phyloP scores from a whole-genome alignment of 2,113 vertebrate genomes.

The Austrofundulus limnaeus region DNA sequence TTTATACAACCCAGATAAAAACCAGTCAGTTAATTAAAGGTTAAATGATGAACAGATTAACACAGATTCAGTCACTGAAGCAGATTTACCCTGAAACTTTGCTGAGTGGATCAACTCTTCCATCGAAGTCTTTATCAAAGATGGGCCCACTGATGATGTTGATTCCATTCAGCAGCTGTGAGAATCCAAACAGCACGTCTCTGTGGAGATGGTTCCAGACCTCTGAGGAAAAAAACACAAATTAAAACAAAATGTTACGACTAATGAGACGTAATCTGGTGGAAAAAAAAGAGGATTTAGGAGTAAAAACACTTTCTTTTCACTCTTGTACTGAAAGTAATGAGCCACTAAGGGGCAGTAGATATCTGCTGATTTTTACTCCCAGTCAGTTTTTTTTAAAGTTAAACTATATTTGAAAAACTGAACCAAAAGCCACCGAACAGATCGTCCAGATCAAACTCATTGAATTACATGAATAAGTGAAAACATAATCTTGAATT shows the following conservation, averaged over 20 bases:
- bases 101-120: conserved; percentile 80
- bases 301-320: neutral
- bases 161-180: conserved; percentile 83
- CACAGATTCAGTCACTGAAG: neutral
- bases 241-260: neutral
- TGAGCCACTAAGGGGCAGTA: conserved; percentile 52
- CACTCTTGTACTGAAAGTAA: neutral
- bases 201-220: conserved; percentile 89
- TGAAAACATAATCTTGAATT: too few species aligned
- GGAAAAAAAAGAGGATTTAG: neutral
- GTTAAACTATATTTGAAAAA: too few species aligned
- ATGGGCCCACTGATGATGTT: conserved; percentile 92
- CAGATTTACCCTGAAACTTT: conserved; percentile 78
- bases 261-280: neutral
- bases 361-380: neutral
- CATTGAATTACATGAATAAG: too few species aligned
- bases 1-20: too few species aligned
- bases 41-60: too few species aligned
- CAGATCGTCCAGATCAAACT: too few species aligned
- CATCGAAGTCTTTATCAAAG: conserved; percentile 91
- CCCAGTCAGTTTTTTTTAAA: too few species aligned
- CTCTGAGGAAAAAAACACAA: conserved; percentile 69
- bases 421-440: too few species aligned
- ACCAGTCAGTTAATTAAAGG: too few species aligned
- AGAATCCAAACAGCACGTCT: conserved; percentile 79